phyloP scores from a whole-genome alignment of 2,888 invertebrate genomes.

The Hemaris fuciformis region DNA sequence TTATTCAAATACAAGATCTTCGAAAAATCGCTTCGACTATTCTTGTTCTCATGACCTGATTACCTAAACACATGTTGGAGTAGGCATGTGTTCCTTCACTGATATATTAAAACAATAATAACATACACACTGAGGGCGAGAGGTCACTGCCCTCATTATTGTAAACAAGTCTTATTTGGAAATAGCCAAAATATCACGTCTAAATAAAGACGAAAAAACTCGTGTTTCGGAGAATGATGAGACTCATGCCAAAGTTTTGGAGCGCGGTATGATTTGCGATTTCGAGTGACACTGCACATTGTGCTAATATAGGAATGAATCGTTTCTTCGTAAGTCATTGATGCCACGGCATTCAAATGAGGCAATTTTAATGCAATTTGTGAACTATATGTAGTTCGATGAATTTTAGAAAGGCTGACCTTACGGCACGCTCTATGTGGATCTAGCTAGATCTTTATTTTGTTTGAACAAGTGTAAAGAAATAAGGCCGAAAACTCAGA shows the following conservation, averaged over 20 bases:
- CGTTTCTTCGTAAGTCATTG: conserved; percentile 26
- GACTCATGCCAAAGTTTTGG: conserved; percentile 33
- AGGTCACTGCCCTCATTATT: conserved; percentile 53
- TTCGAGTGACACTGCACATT: neutral
- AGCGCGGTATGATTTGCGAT: conserved; percentile 19
- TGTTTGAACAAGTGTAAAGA: too few relatives aligned
- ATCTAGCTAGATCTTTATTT: too few relatives aligned
- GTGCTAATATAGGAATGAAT: conserved; percentile 18
- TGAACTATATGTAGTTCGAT: neutral
- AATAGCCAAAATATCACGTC: conserved; percentile 44
- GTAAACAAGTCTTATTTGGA: conserved; percentile 53
- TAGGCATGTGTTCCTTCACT: conserved; percentile 4
- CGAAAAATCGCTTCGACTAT: neutral
- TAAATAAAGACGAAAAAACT: conserved; percentile 30
- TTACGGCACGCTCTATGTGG: conserved; percentile 21
- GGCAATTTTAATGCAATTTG: conserved; percentile 41
- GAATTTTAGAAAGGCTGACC: neutral
- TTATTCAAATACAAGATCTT: too few relatives aligned
- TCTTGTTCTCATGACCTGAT: neutral
- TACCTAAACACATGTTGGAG: neutral
- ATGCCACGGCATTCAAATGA: conserved; percentile 32
- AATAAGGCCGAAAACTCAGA: too few relatives aligned
- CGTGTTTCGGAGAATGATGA: conserved; percentile 17
- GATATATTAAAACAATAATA: conserved; percentile 4
- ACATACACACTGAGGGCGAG: conserved; percentile 16